Conservation (phyloP, 2,113 vertebrate species). For the Cisticola juncidis region DNA sequence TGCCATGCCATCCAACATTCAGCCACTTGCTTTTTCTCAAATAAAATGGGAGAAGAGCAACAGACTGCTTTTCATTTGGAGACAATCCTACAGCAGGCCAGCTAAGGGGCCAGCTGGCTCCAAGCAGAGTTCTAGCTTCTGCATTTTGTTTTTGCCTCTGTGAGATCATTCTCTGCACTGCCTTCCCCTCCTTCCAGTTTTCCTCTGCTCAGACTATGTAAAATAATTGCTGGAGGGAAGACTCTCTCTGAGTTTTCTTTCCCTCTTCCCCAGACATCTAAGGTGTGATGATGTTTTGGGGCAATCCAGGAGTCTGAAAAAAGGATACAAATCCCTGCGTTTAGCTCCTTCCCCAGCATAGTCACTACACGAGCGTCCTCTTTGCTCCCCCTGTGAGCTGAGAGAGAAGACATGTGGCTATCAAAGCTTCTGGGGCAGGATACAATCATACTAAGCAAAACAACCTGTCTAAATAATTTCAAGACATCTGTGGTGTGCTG, state of each 20-base stretch:
- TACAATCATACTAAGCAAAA: neutral
- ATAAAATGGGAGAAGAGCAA: neutral
- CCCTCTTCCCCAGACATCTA: neutral
- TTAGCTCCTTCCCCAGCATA: neutral
- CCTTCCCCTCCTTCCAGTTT: neutral
- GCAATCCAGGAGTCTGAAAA: neutral
- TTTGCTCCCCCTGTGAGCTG: fast-evolving
- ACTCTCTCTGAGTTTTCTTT: neutral
- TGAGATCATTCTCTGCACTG: neutral
- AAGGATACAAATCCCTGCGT: neutral
- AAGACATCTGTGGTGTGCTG: neutral
- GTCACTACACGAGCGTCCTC: neutral
- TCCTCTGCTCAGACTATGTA: neutral
- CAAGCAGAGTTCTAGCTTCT: neutral
- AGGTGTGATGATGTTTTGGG: neutral
- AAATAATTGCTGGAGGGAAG: slow-evolving; percentile 1
- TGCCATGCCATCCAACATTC: neutral
- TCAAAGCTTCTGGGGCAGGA: neutral
- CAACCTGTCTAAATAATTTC: neutral
- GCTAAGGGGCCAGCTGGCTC: neutral
- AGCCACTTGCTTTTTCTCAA: neutral
- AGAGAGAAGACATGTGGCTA: neutral
- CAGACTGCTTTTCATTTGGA: neutral
- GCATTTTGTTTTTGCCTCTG: neutral
- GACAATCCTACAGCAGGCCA: neutral